These are phyloP conservation scores for Molorchus minor DNA, from an alignment of 2,888 invertebrate genomes.

Conservation along the genomic window DNA sequence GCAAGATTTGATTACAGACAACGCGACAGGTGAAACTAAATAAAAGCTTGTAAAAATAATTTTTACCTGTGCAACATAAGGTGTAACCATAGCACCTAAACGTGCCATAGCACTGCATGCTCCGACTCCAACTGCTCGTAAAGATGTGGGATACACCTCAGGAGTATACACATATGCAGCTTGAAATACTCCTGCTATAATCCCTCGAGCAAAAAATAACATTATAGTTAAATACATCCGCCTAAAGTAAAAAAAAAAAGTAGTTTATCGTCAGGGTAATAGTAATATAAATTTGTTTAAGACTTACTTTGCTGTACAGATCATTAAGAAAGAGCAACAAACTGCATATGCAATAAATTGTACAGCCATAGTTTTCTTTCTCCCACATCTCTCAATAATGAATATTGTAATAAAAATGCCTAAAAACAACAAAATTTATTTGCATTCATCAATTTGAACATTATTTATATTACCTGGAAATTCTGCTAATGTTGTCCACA, in stretches of 20 bases:
- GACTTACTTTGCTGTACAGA: constrained; percentile 76
- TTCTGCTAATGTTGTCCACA: constrained; percentile 94
- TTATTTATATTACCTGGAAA: too few relatives aligned
- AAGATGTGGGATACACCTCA: constrained; percentile 91
- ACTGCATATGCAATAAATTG: constrained; percentile 87
- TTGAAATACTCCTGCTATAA: constrained; percentile 94
- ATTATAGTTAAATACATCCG: constrained; percentile 81
- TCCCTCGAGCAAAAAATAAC: constrained; percentile 87
- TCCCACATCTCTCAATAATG: constrained; percentile 88
- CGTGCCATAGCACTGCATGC: constrained; percentile 91
- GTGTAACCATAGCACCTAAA: constrained; percentile 92
- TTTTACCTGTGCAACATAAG: constrained; percentile 89
- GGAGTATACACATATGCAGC: constrained; percentile 96
- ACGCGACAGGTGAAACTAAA: too few relatives aligned
- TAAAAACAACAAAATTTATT: constrained; percentile 57
- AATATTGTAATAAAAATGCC: constrained; percentile 89
- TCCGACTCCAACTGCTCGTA: constrained; percentile 91
- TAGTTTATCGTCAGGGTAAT: not conserved
- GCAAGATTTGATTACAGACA: too few relatives aligned
- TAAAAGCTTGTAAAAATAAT: not conserved
- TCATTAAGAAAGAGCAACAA: constrained; percentile 76
- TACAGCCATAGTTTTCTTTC: constrained; percentile 93
- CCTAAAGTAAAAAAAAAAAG: constrained; percentile 62
- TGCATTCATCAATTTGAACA: too few relatives aligned
- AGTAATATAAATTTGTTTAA: constrained; percentile 1